Evolutionary conservation across 2,113 vertebrate species (phyloP), one percentile per base, ranked within the genome.

Genomic region (Sturnus vulgaris): DNA sequence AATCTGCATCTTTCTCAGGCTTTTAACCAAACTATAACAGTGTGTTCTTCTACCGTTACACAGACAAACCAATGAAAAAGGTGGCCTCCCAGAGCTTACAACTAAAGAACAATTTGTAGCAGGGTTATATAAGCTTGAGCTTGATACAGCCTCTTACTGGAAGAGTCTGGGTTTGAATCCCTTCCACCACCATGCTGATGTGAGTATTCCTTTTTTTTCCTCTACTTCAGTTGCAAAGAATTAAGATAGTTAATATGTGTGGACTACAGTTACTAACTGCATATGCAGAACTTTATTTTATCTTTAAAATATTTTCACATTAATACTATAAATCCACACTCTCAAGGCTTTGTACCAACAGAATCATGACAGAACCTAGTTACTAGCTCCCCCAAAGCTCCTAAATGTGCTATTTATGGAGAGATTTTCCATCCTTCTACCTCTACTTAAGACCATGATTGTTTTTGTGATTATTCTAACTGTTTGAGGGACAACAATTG

Each of bases 71-170:
- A 95, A 97, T 12, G 49, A 75, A 6, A 82, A 91, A 1, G 98
- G 98, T 44, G 97, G 98, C 83, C 92, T 98, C 77, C 96, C 97
- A 3, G 86, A 98, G 20, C 95, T 98, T 47, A 96, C 97, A 83
- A 96, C 94, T 11, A 98, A 98, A 70, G 91, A 98, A 92, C 60
- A 97, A 44, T 98, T 98, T 88, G 80, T 44, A 42, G 61, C 97
- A 65, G 98, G 98, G 16, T 39, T 97, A 28, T 98, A 98, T 92
- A 98, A 97, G 59, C 92, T 98, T 23, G 97, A 98, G 82, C 95
- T 98, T 84, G 97, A 98, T 64, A 98, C 98, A 31, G 97, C 97
- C 71, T 56, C 95, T 47, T 98, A 98, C 50, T 98, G 98, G 98
- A 98, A 97, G 56, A 96, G 30, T 16, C 44, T 97, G 65, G 98